phyloP scores from a whole-genome alignment of 2,113 vertebrate genomes.

The Rhynchopsitta pachyrhyncha region DNA sequence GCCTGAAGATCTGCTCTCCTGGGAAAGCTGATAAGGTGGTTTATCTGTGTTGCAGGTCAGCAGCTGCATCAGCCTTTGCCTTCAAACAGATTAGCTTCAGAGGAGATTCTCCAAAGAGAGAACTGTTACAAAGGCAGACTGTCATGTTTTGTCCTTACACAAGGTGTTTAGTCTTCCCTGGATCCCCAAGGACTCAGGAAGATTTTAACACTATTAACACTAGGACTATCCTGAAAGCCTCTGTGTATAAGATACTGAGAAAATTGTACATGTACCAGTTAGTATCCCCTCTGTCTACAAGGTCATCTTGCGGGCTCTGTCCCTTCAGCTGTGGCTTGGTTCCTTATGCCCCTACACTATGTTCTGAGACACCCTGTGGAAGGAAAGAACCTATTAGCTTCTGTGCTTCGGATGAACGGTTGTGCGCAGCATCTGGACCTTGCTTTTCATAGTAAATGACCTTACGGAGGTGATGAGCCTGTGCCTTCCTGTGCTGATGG shows the following conservation, averaged over 20 bases:
- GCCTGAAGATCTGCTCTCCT: background rate
- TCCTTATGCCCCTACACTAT: background rate
- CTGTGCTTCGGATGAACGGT: background rate
- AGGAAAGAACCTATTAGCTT: background rate
- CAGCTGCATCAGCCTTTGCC: background rate
- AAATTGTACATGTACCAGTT: background rate
- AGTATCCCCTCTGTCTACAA: background rate
- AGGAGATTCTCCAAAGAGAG: background rate
- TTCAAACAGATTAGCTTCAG: background rate
- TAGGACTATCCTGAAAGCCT: background rate
- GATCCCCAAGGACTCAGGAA: background rate
- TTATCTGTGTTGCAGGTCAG: background rate
- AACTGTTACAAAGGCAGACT: background rate
- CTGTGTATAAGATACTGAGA: background rate
- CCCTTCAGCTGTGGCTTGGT: background rate
- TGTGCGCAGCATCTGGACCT: no score
- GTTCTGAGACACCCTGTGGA: no score
- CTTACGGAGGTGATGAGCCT: background rate
- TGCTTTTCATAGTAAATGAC: background rate
- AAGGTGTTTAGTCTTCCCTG: background rate
- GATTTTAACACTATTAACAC: background rate
- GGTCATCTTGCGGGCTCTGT: background rate
- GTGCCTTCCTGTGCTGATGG: fast-evolving
- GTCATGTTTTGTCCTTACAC: background rate
- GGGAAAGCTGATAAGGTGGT: background rate